Base-by-base conservation (phyloP, 2,797 vertebrate genomes). In the Odontamblyopus rebecca region DNA sequence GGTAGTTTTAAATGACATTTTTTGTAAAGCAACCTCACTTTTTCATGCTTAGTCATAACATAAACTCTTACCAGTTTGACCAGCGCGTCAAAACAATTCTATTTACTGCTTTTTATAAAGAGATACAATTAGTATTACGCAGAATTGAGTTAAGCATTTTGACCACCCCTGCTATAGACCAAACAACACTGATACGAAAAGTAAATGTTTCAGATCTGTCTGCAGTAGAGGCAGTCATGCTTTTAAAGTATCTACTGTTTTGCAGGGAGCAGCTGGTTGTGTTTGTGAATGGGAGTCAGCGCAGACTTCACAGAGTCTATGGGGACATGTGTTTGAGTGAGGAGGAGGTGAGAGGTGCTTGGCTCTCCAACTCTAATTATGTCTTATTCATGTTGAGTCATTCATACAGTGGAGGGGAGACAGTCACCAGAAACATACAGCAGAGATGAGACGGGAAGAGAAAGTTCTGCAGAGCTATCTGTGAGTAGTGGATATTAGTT, bases 231-330 rank as follows among this genome's bases (percentile, higher is more conserved):
- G 2, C 41, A 48, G 5, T 13, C 4, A 4, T 48, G 13, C 44
- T 54, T 54, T 59, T 27, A 5, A 1, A 12, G 5, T 59, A 11
- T 6, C 57, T 59, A 29, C 16, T 59, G 26, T 59, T 59, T 29
- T 13, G 0, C 57, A 78, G 76, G 23, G 67, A 70, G 85, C 87
- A 89, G 88, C 85, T 88, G 86, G 71, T 85, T 75, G 65, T 6
- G 26, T 38, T 23, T 75, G 76, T 68, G 76, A 71, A 54, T 62
- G 64, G 50, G 65, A 67, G 64, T 71, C 78, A 81, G 86, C 73
- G 85, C 86, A 82, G 74, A 73, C 73, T 32, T 59, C 68, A 41
- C 65, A 73, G 66, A 65, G 73, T 76, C 67, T 51, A 62, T 73
- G 68, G 62, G 76, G 77, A 75, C 72, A 73, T 57, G 62, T 69